Percentiles rank a stretch among this genome's conserved stretches.
phyloP scores from a whole-genome alignment of 64 coral and sea anemone genomes.

The Orbicella faveolata region DNA sequence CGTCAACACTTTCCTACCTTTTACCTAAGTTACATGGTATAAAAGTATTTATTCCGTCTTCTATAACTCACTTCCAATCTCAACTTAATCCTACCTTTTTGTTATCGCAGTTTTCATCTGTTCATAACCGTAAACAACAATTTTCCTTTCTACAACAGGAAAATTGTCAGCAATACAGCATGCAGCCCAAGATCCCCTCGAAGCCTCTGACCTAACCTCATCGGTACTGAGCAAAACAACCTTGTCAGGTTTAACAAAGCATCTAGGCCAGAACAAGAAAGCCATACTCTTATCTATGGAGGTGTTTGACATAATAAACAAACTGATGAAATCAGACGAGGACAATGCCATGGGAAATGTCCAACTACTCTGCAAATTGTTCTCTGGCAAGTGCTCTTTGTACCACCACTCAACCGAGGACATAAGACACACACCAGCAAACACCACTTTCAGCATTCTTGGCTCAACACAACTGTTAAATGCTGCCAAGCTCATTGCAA shows the following conservation, averaged over 20 bases:
- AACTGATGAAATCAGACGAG: slow-evolving; percentile 5
- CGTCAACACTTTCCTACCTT: neutral
- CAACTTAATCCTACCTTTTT: no score
- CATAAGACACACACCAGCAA: neutral
- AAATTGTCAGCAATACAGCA: slow-evolving; percentile 49
- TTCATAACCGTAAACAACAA: no score
- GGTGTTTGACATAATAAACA: slow-evolving; percentile 23
- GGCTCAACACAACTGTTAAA: slow-evolving; percentile 42
- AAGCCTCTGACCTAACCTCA: neutral
- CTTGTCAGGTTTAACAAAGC: neutral
- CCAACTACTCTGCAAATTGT: neutral
- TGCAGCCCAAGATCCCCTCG: neutral
- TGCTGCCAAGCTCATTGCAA: slow-evolving; percentile 13
- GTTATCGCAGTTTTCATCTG: no score
- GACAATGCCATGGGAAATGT: slow-evolving; percentile 35
- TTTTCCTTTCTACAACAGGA: neutral
- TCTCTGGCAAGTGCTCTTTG: slow-evolving; percentile 17
- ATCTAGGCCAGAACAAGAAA: neutral
- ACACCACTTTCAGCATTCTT: slow-evolving; percentile 49
- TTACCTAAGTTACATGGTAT: neutral
- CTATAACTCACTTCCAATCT: neutral
- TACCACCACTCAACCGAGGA: slow-evolving; percentile 41
- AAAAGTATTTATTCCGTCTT: neutral
- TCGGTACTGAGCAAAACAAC: slow-evolving; percentile 3
- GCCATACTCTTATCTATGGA: neutral